Percentiles rank a stretch among this genome's conserved stretches.
Evolutionary conservation across 1,140 invertebrate species (phyloP).

Genomic region (Adoxophyes honmai): DNA sequence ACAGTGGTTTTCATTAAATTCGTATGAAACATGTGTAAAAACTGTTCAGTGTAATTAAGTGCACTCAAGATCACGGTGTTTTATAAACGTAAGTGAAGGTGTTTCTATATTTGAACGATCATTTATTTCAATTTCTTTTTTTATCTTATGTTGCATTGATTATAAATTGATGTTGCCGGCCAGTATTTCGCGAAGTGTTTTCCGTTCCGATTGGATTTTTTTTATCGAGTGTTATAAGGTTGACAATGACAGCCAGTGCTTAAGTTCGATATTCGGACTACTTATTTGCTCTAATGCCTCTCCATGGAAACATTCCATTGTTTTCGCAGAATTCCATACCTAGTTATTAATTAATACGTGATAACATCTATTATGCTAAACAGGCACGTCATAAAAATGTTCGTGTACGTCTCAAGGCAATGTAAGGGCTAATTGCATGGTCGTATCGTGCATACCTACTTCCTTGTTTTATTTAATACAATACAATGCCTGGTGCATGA

Average conservation of each 20-base stretch:
- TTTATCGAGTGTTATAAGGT: not conserved
- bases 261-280: constrained; percentile 6
- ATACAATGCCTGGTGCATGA: constrained; percentile 28
- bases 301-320: constrained; percentile 23
- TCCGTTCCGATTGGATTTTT: not conserved
- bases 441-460: constrained; percentile 27
- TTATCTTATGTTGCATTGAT: constrained; percentile 26
- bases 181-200: constrained; percentile 2
- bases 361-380: constrained; percentile 27
- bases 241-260: constrained; percentile 6
- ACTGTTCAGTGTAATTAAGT: constrained; percentile 41
- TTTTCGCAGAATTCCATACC: constrained; percentile 25
- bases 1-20: constrained; percentile 47
- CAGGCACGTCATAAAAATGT: constrained; percentile 26
- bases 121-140: constrained; percentile 51
- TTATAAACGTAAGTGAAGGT: constrained; percentile 58
- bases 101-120: constrained; percentile 42
- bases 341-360: constrained; percentile 28
- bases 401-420: constrained; percentile 46
- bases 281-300: too few species aligned
- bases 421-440: constrained; percentile 35
- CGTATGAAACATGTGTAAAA: constrained; percentile 44
- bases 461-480: constrained; percentile 34
- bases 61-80: constrained; percentile 34
- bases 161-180: not conserved